phyloP scores from a whole-genome alignment of 2,888 invertebrate species.

The Prenolepis imparis region DNA sequence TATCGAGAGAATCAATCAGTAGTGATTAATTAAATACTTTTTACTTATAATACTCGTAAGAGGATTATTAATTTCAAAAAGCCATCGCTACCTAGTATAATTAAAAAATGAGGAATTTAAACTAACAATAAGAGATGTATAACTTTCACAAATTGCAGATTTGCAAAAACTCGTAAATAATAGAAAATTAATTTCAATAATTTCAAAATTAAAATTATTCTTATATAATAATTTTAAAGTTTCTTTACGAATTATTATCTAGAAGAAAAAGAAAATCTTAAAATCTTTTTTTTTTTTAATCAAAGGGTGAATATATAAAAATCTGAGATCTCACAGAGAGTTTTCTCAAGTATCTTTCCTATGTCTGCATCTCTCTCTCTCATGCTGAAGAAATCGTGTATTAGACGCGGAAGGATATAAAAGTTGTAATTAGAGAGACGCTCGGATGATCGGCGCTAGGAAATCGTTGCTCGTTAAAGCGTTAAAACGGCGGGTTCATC shows the following conservation, averaged over 20 bases:
- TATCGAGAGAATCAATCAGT: background rate
- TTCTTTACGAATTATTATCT: background rate
- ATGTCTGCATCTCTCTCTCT: background rate
- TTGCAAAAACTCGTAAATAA: background rate
- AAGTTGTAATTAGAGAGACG: slow-evolving; percentile 11
- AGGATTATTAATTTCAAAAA: background rate
- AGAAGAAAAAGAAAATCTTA: background rate
- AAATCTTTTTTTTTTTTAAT: background rate
- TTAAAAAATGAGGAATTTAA: background rate
- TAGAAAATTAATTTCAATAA: background rate
- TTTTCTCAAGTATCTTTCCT: background rate
- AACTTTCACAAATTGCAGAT: background rate
- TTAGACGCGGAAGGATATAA: background rate
- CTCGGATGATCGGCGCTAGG: background rate
- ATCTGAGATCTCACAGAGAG: background rate
- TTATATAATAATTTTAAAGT: background rate
- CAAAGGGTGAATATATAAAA: background rate
- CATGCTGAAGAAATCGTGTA: background rate
- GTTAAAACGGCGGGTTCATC: slow-evolving; percentile 29
- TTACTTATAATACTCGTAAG: background rate
- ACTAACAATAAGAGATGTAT: background rate
- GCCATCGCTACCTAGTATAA: background rate
- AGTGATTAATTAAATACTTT: background rate
- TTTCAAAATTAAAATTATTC: background rate
- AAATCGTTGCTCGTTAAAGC: slow-evolving; percentile 44